Percentiles rank a stretch among this genome's conserved stretches.
These are phyloP conservation scores for Heliconius hermathena DNA, from an alignment of 1,140 invertebrate genomes.

Conservation along the genomic window DNA sequence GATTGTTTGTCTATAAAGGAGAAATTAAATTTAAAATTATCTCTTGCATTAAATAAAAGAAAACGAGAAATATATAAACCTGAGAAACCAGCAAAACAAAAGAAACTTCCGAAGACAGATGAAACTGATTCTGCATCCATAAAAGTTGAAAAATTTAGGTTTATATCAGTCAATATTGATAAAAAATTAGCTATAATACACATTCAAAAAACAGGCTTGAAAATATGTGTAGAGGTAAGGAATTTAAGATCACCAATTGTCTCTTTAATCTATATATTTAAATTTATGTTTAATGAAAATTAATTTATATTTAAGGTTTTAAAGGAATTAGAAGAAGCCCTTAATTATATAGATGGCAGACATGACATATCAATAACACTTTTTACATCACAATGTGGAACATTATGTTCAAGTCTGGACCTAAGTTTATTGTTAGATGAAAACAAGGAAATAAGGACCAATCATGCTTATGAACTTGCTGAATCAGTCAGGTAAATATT, in stretches of 20 bases:
- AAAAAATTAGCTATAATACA: slow-evolving; percentile 64
- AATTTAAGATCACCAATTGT: not conserved
- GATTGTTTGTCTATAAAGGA: slow-evolving; percentile 75
- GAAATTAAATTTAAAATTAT: slow-evolving; percentile 72
- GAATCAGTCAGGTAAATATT: slow-evolving; percentile 60
- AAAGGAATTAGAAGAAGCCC: slow-evolving; percentile 62
- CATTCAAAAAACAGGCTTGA: slow-evolving; percentile 55
- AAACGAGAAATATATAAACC: slow-evolving; percentile 64
- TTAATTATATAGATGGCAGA: slow-evolving; percentile 55
- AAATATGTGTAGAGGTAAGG: slow-evolving; percentile 60
- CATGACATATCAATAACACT: slow-evolving; percentile 67
- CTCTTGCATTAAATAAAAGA: slow-evolving; percentile 70
- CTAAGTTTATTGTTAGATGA: slow-evolving; percentile 58
- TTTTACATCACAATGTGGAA: slow-evolving; percentile 63
- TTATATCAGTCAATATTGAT: slow-evolving; percentile 62
- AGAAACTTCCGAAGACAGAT: slow-evolving; percentile 50
- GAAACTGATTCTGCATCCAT: slow-evolving; percentile 41
- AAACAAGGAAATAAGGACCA: slow-evolving; percentile 53
- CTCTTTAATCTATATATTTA: slow-evolving; percentile 1
- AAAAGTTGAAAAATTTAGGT: slow-evolving; percentile 49
- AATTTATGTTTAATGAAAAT: not conserved
- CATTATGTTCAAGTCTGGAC: slow-evolving; percentile 62
- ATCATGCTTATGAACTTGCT: slow-evolving; percentile 60
- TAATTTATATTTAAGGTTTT: slow-evolving; percentile 51
- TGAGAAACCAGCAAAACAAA: slow-evolving; percentile 67